Conservation (phyloP, 2,113 vertebrate genomes). For the Cyanoramphus novaezelandiae region DNA sequence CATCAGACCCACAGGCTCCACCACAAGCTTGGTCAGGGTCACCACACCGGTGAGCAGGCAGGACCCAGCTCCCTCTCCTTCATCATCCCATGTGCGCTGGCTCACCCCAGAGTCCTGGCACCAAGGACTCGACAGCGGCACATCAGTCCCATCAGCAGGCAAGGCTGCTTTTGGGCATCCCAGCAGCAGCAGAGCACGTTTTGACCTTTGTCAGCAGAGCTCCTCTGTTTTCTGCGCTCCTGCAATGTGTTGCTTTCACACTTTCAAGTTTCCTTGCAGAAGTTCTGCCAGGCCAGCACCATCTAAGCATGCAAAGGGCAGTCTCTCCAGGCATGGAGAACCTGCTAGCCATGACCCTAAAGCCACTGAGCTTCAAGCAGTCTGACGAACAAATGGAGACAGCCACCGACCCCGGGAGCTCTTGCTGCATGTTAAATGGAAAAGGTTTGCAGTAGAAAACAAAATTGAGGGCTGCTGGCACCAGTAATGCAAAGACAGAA, state of each 20-base stretch:
- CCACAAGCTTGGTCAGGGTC: accelerated
- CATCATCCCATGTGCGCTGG: accelerated
- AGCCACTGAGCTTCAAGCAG: not conserved
- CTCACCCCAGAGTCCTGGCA: not conserved
- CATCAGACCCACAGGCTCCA: accelerated
- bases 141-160: accelerated
- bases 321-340: not conserved
- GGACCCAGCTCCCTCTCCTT: not conserved
- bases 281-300: not conserved
- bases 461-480: not conserved
- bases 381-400: not conserved
- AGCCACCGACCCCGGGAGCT: not conserved
- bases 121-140: accelerated
- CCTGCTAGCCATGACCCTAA: not conserved
- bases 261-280: not conserved
- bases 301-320: not conserved
- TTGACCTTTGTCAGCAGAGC: not conserved
- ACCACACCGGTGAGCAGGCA: accelerated
- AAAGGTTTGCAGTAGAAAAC: not conserved
- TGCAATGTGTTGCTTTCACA: accelerated
- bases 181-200: not conserved
- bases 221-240: not conserved
- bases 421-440: not conserved
- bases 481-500: not conserved
- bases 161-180: not conserved